These are phyloP conservation scores for Argyra leucocephala DNA, from an alignment of 2,888 invertebrate genomes.

Conservation along the genomic window DNA sequence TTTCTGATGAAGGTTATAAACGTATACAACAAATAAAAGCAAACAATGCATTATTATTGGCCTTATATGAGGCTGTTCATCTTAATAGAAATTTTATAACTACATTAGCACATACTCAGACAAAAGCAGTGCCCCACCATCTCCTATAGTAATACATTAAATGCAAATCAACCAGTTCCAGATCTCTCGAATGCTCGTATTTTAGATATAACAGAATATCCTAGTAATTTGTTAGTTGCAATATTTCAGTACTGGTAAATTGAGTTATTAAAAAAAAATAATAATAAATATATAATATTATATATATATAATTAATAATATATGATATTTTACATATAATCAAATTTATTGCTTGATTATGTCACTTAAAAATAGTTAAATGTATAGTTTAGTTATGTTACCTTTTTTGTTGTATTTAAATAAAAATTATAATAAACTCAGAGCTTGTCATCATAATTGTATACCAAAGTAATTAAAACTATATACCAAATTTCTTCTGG, in stretches of 20 bases:
- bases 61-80: slow-evolving; percentile 91
- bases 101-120: slow-evolving; percentile 82
- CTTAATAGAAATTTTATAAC: slow-evolving; percentile 94
- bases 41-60: slow-evolving; percentile 78
- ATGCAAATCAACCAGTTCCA: slow-evolving; percentile 45
- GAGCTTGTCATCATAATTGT: too few species aligned
- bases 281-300: too few species aligned
- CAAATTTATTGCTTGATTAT: too few species aligned
- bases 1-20: slow-evolving; percentile 77
- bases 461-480: too few species aligned
- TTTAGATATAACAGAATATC: slow-evolving; percentile 52
- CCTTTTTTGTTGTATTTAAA: too few species aligned
- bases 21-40: slow-evolving; percentile 58
- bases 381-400: too few species aligned
- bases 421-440: too few species aligned
- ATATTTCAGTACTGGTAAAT: slow-evolving; percentile 88
- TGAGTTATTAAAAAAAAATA: too few species aligned
- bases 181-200: slow-evolving; percentile 46
- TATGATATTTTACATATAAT: too few species aligned
- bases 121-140: slow-evolving; percentile 73
- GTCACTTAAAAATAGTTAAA: too few species aligned
- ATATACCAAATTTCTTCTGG: too few species aligned
- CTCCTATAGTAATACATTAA: slow-evolving; percentile 68
- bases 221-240: slow-evolving; percentile 87
- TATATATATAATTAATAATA: too few species aligned